These are phyloP conservation scores for Andrena cerasifolii DNA, from an alignment of 1,140 invertebrate species.

Conservation along the genomic window DNA sequence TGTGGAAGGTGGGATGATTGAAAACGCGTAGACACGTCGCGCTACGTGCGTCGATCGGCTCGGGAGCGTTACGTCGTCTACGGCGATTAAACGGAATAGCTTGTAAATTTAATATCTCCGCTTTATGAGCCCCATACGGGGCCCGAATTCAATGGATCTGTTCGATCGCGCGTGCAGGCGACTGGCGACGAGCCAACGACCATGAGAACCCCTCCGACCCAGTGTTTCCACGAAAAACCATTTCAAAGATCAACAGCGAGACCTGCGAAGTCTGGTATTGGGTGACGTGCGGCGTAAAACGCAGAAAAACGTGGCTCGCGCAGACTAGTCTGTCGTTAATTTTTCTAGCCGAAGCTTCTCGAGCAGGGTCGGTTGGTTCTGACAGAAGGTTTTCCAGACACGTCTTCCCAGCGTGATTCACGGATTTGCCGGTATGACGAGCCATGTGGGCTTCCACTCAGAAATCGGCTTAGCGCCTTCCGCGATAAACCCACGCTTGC, in stretches of 20 bases:
- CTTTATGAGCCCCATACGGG: constrained; percentile 16
- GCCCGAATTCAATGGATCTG: constrained; percentile 41
- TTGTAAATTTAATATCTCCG: constrained; percentile 45
- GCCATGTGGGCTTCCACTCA: not conserved
- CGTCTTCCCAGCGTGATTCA: too few species aligned
- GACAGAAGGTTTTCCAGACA: too few species aligned
- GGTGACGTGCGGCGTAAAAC: too few species aligned
- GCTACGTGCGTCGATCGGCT: not conserved
- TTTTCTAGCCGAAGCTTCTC: not conserved
- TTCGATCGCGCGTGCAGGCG: constrained; percentile 32
- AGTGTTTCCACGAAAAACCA: not conserved
- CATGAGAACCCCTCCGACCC: not conserved
- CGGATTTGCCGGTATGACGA: not conserved
- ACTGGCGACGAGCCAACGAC: constrained; percentile 21
- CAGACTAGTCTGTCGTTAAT: too few species aligned
- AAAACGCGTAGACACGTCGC: not conserved
- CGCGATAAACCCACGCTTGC: not conserved
- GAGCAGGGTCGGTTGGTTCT: not conserved
- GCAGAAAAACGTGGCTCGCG: not conserved
- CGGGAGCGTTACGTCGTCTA: not conserved
- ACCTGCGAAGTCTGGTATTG: too few species aligned
- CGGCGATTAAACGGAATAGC: constrained; percentile 26
- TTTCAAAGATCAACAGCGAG: not conserved
- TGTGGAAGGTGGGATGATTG: not conserved
- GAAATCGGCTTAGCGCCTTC: not conserved